These are phyloP conservation scores for Schizotus pectinicornis DNA, from an alignment of 2,888 invertebrate species.

Conservation along the genomic window DNA sequence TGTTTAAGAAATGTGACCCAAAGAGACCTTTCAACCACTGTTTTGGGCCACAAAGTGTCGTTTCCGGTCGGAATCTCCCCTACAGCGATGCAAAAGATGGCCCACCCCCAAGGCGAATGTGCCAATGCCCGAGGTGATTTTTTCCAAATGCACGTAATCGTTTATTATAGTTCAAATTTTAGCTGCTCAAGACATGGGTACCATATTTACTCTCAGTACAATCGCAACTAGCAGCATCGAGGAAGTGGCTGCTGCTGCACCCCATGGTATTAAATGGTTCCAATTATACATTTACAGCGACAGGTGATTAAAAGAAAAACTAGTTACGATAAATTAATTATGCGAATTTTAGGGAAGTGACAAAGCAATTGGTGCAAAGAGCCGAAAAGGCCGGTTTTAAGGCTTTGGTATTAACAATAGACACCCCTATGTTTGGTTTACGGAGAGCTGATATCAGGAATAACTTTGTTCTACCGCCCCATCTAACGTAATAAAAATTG, in stretches of 20 bases:
- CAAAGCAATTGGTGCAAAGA: conserved; percentile 72
- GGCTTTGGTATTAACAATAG: conserved; percentile 87
- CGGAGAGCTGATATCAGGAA: conserved; percentile 83
- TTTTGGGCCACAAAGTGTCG: conserved; percentile 70
- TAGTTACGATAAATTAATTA: background rate
- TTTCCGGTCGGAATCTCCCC: conserved; percentile 86
- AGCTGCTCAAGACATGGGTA: conserved; percentile 80
- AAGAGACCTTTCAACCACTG: conserved; percentile 66
- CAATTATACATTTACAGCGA: conserved; percentile 91
- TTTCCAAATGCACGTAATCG: background rate
- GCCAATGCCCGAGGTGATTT: conserved; percentile 77
- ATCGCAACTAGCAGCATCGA: conserved; percentile 87
- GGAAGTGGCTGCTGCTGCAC: conserved; percentile 81
- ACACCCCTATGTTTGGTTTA: conserved; percentile 86
- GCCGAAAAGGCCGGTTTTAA: conserved; percentile 86
- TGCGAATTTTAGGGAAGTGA: conserved; percentile 64
- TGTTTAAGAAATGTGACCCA: conserved; percentile 76
- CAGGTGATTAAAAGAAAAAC: conserved; percentile 60
- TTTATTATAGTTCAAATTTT: conserved; percentile 36
- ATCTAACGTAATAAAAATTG: conserved; percentile 68
- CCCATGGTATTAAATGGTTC: conserved; percentile 83
- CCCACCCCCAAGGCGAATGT: conserved; percentile 86
- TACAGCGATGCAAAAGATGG: conserved; percentile 91
- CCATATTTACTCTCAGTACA: conserved; percentile 84
- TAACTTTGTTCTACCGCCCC: conserved; percentile 80